Evolutionary conservation across 2,113 vertebrate genomes (phyloP).

Genomic region (Synchiropus splendidus): DNA sequence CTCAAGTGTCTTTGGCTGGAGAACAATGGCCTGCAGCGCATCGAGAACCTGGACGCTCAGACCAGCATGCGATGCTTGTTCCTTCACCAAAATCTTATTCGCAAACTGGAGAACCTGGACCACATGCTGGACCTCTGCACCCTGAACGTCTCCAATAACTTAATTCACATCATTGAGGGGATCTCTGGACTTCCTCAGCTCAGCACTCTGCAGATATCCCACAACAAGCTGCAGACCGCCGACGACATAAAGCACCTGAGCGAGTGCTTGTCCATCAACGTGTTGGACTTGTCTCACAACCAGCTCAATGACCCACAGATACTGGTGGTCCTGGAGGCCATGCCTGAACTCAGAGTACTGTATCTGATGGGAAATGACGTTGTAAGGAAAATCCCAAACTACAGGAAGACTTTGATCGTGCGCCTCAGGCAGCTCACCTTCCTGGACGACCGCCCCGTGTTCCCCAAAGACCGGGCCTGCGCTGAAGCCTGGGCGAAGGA

Average conservation of each 20-base stretch:
- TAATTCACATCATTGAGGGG: constrained; percentile 77
- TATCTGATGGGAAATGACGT: constrained; percentile 85
- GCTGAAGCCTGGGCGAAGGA: constrained; percentile 86
- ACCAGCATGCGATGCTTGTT: constrained; percentile 82
- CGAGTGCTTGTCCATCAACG: constrained; percentile 71
- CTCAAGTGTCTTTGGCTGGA: constrained; percentile 87
- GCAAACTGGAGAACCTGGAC: constrained; percentile 83
- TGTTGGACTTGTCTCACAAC: constrained; percentile 89
- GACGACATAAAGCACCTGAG: constrained; percentile 77
- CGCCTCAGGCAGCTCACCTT: constrained; percentile 76
- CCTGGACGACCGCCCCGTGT: constrained; percentile 86
- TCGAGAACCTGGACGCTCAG: constrained; percentile 82
- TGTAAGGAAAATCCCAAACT: constrained; percentile 74
- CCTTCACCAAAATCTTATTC: constrained; percentile 83
- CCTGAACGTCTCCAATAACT: constrained; percentile 90
- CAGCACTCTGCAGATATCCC: constrained; percentile 79
- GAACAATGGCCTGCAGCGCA: constrained; percentile 77
- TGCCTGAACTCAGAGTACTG: constrained; percentile 81
- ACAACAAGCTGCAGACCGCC: constrained; percentile 74
- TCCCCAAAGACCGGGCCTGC: constrained; percentile 90
- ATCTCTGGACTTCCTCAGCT: constrained; percentile 78
- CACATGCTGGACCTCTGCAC: constrained; percentile 73
- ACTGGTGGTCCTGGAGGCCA: constrained; percentile 70
- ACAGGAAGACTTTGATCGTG: constrained; percentile 79
- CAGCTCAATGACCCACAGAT: constrained; percentile 71